phyloP scores from a whole-genome alignment of 1,140 invertebrate genomes.

The Hermetia illucens region DNA sequence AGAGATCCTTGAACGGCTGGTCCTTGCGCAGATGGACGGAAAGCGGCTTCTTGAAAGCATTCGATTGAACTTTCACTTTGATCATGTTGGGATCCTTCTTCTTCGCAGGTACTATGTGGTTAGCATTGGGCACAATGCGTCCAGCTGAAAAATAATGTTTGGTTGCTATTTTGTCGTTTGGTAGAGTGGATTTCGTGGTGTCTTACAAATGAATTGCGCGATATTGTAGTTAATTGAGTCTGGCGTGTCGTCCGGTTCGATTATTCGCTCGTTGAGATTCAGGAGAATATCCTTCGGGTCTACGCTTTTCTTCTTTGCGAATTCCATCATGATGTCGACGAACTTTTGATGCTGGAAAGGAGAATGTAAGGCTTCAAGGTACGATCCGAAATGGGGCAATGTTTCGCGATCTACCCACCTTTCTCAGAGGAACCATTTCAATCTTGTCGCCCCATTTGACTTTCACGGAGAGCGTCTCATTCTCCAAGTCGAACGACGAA shows the following conservation, averaged over 20 bases:
- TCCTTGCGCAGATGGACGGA: neutral
- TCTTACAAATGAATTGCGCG: neutral
- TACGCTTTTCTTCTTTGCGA: neutral
- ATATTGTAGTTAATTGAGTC: neutral
- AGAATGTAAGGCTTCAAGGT: neutral
- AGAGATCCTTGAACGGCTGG: neutral
- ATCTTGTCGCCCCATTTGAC: neutral
- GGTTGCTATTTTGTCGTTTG: neutral
- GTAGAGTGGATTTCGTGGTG: neutral
- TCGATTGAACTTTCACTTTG: neutral
- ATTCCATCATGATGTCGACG: neutral
- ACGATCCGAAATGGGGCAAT: neutral
- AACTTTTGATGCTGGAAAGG: neutral
- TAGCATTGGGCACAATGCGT: neutral
- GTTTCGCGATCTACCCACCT: neutral
- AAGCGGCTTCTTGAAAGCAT: neutral
- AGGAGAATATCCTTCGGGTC: neutral
- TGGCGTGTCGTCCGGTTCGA: neutral
- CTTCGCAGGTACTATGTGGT: neutral
- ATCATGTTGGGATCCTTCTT: neutral
- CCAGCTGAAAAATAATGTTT: neutral
- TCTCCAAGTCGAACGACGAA: neutral
- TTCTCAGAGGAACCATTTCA: neutral
- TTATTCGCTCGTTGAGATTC: neutral
- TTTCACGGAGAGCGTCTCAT: neutral